Percentiles rank a stretch among this genome's conserved stretches.
These are phyloP conservation scores for Eucidaris tribuloides DNA, from an alignment of 35 echinoderm and acorn worm species.

Conservation along the genomic window DNA sequence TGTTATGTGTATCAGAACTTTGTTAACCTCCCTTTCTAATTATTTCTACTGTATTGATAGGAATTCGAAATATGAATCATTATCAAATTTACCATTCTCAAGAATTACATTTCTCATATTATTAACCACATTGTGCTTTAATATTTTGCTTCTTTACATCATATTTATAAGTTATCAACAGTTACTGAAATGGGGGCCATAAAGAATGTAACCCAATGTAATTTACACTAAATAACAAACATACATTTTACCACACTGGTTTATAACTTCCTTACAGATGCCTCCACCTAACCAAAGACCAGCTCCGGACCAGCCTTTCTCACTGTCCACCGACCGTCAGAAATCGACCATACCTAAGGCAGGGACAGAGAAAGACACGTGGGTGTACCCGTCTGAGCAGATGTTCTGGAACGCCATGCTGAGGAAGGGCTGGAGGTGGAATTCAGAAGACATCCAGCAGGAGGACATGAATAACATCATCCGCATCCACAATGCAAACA, in stretches of 20 bases:
- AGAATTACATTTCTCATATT: neutral
- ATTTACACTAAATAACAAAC: neutral
- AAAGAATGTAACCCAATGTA: neutral
- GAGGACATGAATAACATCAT: constrained; percentile 94
- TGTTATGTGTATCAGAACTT: no score
- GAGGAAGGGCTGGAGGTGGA: constrained; percentile 95
- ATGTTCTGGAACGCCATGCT: constrained; percentile 99
- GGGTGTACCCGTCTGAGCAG: constrained; percentile 95
- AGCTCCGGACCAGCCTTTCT: constrained; percentile 92
- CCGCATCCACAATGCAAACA: constrained; percentile 95
- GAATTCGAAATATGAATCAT: no score
- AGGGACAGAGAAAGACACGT: constrained; percentile 41
- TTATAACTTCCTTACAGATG: constrained; percentile 55
- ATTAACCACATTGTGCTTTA: neutral
- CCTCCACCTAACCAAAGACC: constrained; percentile 96
- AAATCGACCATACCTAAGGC: constrained; percentile 66
- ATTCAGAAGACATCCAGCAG: constrained; percentile 64
- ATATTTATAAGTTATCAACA: neutral
- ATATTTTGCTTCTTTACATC: neutral
- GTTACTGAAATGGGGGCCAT: neutral
- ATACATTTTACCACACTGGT: neutral
- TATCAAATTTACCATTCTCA: neutral
- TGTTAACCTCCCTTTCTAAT: no score
- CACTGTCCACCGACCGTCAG: constrained; percentile 58
- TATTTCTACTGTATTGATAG: no score